Percentiles rank a stretch among this genome's conserved stretches.
These are phyloP conservation scores for Hyles lineata DNA, from an alignment of 2,888 invertebrate genomes.

Conservation along the genomic window DNA sequence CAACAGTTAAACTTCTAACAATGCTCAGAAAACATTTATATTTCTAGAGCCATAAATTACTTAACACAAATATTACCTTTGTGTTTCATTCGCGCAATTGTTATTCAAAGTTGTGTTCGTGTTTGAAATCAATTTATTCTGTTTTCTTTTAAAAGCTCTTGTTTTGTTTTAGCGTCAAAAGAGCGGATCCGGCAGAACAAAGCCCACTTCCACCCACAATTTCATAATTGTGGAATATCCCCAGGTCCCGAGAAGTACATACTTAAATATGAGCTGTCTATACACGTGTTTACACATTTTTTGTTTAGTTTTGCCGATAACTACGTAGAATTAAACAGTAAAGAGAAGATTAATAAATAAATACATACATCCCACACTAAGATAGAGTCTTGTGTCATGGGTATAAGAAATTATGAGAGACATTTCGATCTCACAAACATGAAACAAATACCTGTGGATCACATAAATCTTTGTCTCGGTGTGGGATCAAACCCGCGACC, in stretches of 20 bases:
- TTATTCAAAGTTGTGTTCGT: not conserved
- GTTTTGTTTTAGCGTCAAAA: constrained; percentile 2
- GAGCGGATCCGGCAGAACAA: constrained; percentile 1
- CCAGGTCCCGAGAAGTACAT: not conserved
- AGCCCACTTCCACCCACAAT: not conserved
- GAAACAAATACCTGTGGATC: too few relatives aligned
- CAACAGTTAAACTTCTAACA: too few relatives aligned
- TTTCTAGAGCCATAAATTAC: not conserved
- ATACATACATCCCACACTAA: too few relatives aligned
- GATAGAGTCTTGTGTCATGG: too few relatives aligned
- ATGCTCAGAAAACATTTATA: too few relatives aligned
- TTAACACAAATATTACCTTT: not conserved
- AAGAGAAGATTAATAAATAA: too few relatives aligned
- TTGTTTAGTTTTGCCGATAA: not conserved
- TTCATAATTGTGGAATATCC: not conserved
- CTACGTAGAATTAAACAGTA: too few relatives aligned
- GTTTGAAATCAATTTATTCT: not conserved
- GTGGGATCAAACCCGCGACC: too few relatives aligned
- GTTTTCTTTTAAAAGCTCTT: constrained; percentile 3
- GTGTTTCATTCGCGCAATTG: not conserved
- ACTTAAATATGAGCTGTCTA: not conserved
- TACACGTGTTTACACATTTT: not conserved
- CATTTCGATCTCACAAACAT: too few relatives aligned
- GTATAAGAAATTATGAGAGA: too few relatives aligned
- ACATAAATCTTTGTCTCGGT: too few relatives aligned